Conservation (phyloP, 2,888 invertebrate genomes). For the Spilarctia lutea region DNA sequence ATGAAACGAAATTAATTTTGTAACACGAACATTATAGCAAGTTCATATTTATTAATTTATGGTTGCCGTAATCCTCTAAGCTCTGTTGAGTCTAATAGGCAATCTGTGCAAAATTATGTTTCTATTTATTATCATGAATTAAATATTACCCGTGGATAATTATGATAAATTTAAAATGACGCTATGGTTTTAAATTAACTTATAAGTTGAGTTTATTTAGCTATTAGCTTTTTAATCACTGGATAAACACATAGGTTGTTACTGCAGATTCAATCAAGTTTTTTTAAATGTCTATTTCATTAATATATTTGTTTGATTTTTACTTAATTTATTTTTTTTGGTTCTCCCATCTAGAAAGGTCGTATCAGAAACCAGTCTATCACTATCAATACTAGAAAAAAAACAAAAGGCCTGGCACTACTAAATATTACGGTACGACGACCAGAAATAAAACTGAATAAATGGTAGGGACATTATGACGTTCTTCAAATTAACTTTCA, state of each 20-base stretch:
- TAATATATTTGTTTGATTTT: too few species aligned
- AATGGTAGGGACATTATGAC: too few species aligned
- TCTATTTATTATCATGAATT: conserved; percentile 22
- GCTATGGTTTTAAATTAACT: not conserved
- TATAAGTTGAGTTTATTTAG: too few species aligned
- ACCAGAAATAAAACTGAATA: too few species aligned
- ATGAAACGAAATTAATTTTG: conserved; percentile 27
- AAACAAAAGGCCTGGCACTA: too few species aligned
- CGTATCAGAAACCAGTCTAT: too few species aligned
- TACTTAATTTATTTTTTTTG: too few species aligned
- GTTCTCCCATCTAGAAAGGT: too few species aligned
- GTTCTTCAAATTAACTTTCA: too few species aligned
- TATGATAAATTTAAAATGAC: not conserved
- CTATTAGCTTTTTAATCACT: not conserved
- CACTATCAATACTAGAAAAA: too few species aligned
- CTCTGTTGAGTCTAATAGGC: conserved; percentile 18
- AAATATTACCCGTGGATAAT: not conserved
- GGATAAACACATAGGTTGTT: not conserved
- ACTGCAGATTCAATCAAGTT: not conserved
- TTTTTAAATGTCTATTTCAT: too few species aligned
- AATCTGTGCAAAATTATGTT: conserved; percentile 34
- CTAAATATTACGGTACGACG: too few species aligned
- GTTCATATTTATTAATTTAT: conserved; percentile 41
- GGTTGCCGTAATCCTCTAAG: conserved; percentile 28
- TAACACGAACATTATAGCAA: conserved; percentile 29